These are phyloP conservation scores for Oxycera nigricornis DNA, from an alignment of 2,888 invertebrate genomes.

Conservation along the genomic window DNA sequence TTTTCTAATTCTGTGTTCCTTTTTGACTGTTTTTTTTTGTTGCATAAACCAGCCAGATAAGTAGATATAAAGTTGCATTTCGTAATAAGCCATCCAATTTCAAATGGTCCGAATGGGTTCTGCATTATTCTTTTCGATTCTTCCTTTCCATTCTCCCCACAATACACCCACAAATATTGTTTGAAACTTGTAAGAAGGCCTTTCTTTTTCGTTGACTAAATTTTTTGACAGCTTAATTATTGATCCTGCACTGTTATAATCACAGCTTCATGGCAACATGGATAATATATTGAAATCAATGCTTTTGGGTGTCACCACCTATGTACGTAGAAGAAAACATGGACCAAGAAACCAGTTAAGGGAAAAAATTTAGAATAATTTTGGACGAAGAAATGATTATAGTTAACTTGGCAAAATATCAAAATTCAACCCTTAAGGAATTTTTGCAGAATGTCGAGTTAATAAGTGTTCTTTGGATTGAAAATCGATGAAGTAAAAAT, in stretches of 20 bases:
- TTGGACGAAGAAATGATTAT: no score
- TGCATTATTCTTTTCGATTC: no score
- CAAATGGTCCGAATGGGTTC: no score
- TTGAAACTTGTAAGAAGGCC: constrained; percentile 19
- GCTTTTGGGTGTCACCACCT: not conserved
- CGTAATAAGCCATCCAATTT: no score
- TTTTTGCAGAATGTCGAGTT: not conserved
- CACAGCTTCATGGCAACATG: not conserved
- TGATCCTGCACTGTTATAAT: not conserved
- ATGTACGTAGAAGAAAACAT: not conserved
- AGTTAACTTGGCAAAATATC: not conserved
- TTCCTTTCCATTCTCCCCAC: not conserved
- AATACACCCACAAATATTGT: constrained; percentile 11
- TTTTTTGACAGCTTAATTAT: constrained; percentile 39
- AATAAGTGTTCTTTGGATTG: not conserved
- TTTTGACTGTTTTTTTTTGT: no score
- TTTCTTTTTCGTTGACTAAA: constrained; percentile 16
- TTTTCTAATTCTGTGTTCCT: no score
- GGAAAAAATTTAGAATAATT: no score
- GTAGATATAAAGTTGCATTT: no score
- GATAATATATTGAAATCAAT: constrained; percentile 37
- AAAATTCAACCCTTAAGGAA: not conserved
- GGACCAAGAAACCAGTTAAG: no score
- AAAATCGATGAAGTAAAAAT: not conserved
- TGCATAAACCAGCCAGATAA: no score